A percentile compares a stretch with the other conserved stretches of the same genome.
Conservation (phyloP, 35 echinoderm and acorn worm genomes). For the Lytechinus pictus region DNA sequence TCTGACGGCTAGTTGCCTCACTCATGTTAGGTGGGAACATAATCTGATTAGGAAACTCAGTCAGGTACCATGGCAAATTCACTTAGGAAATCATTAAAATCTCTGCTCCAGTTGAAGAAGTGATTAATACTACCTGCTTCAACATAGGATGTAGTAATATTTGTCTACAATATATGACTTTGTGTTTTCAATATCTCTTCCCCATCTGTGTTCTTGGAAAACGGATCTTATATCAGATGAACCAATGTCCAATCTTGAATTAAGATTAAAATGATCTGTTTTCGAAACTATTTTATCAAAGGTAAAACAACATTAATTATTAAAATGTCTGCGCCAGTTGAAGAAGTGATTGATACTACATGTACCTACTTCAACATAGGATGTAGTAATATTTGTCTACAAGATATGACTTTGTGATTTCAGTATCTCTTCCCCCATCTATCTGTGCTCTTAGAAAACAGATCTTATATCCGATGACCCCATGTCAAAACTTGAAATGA, state of each 20-base stretch:
- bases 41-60: background rate
- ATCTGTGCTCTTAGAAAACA: too few species aligned
- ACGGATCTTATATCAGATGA: too few species aligned
- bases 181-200: too few species aligned
- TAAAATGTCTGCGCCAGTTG: background rate
- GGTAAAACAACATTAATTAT: background rate
- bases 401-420: background rate
- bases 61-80: background rate
- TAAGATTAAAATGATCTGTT: background rate
- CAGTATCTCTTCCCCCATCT: too few species aligned
- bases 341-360: background rate
- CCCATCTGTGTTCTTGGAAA: background rate
- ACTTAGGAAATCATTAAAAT: conserved; percentile 10
- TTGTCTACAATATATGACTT: background rate
- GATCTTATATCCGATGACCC: too few species aligned
- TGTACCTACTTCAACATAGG: background rate
- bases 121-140: background rate
- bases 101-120: background rate
- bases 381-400: background rate
- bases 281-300: background rate
- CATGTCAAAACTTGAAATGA: too few species aligned
- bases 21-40: background rate
- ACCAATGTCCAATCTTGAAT: too few species aligned
- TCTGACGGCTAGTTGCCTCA: background rate
- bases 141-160: background rate